phyloP scores from a whole-genome alignment of 1,140 invertebrate species.

The Bombus pyrosoma region DNA sequence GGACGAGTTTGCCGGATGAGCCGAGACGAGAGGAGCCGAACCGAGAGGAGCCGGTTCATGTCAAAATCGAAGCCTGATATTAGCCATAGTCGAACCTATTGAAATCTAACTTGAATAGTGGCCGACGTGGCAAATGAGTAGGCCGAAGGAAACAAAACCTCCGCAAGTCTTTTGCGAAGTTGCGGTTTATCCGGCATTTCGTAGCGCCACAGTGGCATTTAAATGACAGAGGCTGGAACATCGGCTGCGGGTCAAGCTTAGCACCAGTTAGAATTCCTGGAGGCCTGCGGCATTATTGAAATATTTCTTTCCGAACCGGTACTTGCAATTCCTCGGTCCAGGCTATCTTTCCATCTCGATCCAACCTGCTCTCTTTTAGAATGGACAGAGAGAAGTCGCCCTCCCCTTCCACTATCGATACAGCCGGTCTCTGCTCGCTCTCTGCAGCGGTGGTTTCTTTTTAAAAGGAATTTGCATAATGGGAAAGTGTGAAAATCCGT shows the following conservation, averaged over 20 bases:
- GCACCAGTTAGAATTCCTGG: slow-evolving; percentile 48
- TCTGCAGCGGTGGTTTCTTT: slow-evolving; percentile 64
- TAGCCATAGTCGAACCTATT: neutral
- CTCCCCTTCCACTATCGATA: slow-evolving; percentile 17
- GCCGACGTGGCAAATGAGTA: slow-evolving; percentile 25
- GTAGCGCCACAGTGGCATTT: slow-evolving; percentile 55
- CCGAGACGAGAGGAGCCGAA: neutral
- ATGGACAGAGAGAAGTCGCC: neutral
- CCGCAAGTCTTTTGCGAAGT: slow-evolving; percentile 12
- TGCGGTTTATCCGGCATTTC: slow-evolving; percentile 62
- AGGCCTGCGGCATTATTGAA: slow-evolving; percentile 65
- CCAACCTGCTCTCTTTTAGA: neutral
- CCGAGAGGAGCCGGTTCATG: neutral
- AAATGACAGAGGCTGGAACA: slow-evolving; percentile 37
- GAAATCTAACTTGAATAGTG: slow-evolving; percentile 20
- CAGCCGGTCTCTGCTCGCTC: slow-evolving; percentile 31
- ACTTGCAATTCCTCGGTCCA: no score
- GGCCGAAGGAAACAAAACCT: slow-evolving; percentile 38
- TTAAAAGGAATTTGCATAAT: slow-evolving; percentile 75
- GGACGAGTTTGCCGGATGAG: neutral
- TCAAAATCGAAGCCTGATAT: slow-evolving; percentile 30
- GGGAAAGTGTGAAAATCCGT: slow-evolving; percentile 74
- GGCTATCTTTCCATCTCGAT: neutral
- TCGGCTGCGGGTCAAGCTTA: slow-evolving; percentile 28
- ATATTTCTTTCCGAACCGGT: slow-evolving; percentile 61